Conservation (phyloP, 2,888 invertebrate species). For the Ophraella communa region DNA sequence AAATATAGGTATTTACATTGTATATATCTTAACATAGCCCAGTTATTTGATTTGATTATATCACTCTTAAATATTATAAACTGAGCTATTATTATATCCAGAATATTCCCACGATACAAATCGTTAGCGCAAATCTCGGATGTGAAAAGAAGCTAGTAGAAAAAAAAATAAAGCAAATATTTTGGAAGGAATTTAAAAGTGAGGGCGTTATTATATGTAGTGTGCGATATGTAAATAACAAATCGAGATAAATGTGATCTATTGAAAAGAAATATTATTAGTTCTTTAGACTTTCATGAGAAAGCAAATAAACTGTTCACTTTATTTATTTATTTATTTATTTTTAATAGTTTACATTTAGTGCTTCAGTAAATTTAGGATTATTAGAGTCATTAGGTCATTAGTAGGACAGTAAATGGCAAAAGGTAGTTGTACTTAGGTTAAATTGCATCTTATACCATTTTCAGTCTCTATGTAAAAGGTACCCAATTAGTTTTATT, state of each 20-base stretch:
- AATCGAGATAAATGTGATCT: not conserved
- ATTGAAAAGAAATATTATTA: not conserved
- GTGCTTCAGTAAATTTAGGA: too few species aligned
- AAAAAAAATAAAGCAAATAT: constrained; percentile 2
- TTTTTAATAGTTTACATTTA: too few species aligned
- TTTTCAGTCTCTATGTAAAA: too few species aligned
- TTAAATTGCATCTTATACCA: too few species aligned
- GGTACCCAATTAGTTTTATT: too few species aligned
- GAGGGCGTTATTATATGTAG: constrained; percentile 2
- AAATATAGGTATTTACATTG: not conserved
- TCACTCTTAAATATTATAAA: not conserved
- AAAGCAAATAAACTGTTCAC: not conserved
- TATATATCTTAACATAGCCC: not conserved
- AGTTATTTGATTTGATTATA: not conserved
- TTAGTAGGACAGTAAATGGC: too few species aligned
- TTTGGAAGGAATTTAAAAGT: constrained; percentile 2
- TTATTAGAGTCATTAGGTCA: too few species aligned
- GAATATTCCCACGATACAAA: constrained; percentile 7
- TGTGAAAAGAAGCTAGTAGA: not conserved
- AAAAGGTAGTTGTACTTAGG: too few species aligned
- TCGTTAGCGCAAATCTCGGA: constrained; percentile 1
- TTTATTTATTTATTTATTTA: too few species aligned
- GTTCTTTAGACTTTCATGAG: not conserved
- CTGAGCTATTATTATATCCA: not conserved
- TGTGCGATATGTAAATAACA: not conserved